Evolutionary conservation across 1,140 invertebrate species (phyloP), one percentile per base, ranked within the genome.

Genomic region (Drosophila ercepeae): DNA sequence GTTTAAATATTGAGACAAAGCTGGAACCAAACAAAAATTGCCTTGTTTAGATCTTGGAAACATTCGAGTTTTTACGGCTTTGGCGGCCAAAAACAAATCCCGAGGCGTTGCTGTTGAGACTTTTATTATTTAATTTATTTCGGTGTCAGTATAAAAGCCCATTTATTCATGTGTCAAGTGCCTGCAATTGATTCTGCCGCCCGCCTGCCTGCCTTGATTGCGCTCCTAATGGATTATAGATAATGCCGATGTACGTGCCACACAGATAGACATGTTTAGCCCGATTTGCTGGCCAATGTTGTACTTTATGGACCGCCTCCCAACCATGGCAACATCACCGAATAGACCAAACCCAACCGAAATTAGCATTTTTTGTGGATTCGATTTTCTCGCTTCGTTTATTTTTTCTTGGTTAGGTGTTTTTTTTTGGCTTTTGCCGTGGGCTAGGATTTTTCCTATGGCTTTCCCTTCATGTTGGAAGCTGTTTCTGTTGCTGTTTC

Each of bases 81-180:
- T 29, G 21, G 29, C 23, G 19, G 5, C n/a, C n/a, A 39, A 25
- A 23, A 41, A 55, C 64, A 68, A 68, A 67, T 67, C 64, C 64
- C 60, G n/a, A n/a, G 48, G 60, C 64, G 11, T 27, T 70, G 29
- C 11, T 32, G 39, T 21, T 36, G 32, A 53, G 61, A 55, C 44
- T 51, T 73, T 68, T 71, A 72, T 61, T 55, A 75, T 76, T 77
- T 51, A 82, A 82, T 82, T 82, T 69, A 77, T 68, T 69, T 77
- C 42, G 36, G 65, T 74, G 58, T 41, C 55, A 63, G 65, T 73
- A 34, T 45, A 41, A 54, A 27, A 64, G 73, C 75, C 75, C 75
- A 82, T 82, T 81, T 65, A 76, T 76, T 51, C 57, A 49, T 63
- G 45, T 49, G 42, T 77, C 60, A 76, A 73, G 60, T 68, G 68